phyloP scores from a whole-genome alignment of 1,140 invertebrate genomes.

The Diabrotica undecimpunctata region DNA sequence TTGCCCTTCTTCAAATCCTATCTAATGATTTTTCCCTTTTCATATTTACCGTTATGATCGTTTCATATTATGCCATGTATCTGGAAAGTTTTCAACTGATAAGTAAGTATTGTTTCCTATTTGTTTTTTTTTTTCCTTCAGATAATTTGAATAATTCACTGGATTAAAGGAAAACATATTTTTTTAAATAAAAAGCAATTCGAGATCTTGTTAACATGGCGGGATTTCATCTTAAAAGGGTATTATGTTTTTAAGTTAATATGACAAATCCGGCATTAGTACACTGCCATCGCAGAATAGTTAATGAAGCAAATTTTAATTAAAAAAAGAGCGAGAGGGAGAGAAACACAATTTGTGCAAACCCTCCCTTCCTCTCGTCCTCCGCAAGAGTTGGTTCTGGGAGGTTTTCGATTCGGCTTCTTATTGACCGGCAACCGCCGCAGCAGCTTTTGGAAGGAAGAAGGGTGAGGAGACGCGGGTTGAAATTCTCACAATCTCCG shows the following conservation, averaged over 20 bases:
- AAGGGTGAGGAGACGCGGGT: slow-evolving; percentile 18
- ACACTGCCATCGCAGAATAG: slow-evolving; percentile 26
- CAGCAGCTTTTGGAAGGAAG: not conserved
- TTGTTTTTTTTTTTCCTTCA: too few species aligned
- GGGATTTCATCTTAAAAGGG: too few species aligned
- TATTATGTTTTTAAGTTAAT: not conserved
- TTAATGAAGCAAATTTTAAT: slow-evolving; percentile 34
- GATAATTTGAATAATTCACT: too few species aligned
- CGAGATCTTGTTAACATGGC: too few species aligned
- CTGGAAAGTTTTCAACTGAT: too few species aligned
- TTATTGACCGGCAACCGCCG: slow-evolving; percentile 22
- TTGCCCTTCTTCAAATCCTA: too few species aligned
- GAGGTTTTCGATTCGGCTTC: slow-evolving; percentile 21
- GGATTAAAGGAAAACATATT: too few species aligned
- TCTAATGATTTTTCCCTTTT: too few species aligned
- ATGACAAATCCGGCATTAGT: slow-evolving; percentile 5
- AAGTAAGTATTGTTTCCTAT: too few species aligned
- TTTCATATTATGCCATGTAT: too few species aligned
- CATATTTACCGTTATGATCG: too few species aligned
- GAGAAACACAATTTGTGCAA: slow-evolving; percentile 10
- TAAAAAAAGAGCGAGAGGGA: slow-evolving; percentile 21
- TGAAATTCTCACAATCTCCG: slow-evolving; percentile 30
- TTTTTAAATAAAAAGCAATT: too few species aligned
- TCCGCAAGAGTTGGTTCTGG: slow-evolving; percentile 12
- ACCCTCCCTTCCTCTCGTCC: slow-evolving; percentile 1